A percentile compares a stretch with the other conserved stretches of the same genome.
Conservation (phyloP, 2,888 invertebrate species). For the Deilephila elpenor region DNA sequence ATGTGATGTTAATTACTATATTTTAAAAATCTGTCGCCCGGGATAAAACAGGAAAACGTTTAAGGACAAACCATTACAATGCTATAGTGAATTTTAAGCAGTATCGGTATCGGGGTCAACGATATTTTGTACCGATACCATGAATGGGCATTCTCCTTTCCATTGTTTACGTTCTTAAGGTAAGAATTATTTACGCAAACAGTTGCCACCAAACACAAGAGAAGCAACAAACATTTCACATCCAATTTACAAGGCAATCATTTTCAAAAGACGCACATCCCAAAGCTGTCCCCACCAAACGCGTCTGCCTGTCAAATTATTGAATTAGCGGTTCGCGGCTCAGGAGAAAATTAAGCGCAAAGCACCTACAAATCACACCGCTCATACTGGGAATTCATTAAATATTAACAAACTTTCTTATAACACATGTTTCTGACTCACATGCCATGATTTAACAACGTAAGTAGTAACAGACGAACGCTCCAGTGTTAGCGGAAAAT, state of each 20-base stretch:
- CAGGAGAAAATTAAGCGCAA: conserved; percentile 71
- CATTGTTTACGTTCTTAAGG: too few species aligned
- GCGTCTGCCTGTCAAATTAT: conserved; percentile 65
- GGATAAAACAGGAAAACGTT: too few species aligned
- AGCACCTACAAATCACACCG: conserved; percentile 76
- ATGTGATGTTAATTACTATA: too few species aligned
- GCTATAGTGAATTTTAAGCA: too few species aligned
- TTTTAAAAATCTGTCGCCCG: too few species aligned
- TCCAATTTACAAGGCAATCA: conserved; percentile 20
- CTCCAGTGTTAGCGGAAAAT: conserved; percentile 40
- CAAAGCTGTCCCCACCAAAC: conserved; percentile 47
- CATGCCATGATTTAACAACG: conserved; percentile 49
- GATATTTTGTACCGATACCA: too few species aligned
- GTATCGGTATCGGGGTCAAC: too few species aligned
- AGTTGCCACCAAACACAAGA: not conserved
- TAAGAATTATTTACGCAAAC: not conserved
- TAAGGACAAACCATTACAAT: too few species aligned
- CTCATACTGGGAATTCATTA: conserved; percentile 66
- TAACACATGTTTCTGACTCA: conserved; percentile 79
- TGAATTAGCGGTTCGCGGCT: conserved; percentile 71
- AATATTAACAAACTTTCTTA: conserved; percentile 82
- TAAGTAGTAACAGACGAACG: conserved; percentile 34
- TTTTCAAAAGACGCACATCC: conserved; percentile 26
- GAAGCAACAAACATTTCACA: conserved; percentile 10
- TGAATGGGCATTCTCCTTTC: too few species aligned